Evolutionary conservation across 2,113 vertebrate genomes (phyloP).

Genomic region (Ctenomys sociabilis): DNA sequence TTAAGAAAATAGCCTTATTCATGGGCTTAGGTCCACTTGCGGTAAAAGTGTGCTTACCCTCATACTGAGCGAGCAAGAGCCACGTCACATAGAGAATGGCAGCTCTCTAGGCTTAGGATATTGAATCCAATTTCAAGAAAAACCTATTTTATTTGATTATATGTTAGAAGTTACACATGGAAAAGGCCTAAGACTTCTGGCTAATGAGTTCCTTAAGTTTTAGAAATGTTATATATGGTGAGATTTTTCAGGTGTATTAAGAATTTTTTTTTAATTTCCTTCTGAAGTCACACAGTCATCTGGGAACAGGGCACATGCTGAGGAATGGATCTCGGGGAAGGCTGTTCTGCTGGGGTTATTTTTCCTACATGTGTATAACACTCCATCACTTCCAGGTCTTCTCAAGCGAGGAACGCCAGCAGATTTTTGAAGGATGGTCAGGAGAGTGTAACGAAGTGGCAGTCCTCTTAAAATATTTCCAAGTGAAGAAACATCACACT

Average conservation of each 20-base stretch:
- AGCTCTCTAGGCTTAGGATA: background rate
- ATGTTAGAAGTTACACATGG: conserved; percentile 2
- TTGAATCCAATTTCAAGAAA: conserved; percentile 6
- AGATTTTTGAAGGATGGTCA: background rate
- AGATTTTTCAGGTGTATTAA: background rate
- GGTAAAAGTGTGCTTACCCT: background rate
- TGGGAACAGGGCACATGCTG: background rate
- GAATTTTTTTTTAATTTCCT: conserved; percentile 14
- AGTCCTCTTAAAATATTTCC: conserved; percentile 18
- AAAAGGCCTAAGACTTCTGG: conserved; percentile 16
- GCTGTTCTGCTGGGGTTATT: background rate
- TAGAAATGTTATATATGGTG: background rate
- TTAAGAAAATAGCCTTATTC: background rate
- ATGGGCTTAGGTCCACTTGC: background rate
- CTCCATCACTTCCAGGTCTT: background rate
- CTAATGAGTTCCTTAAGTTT: background rate
- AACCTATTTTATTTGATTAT: background rate
- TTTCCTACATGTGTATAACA: background rate
- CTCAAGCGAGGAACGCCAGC: background rate
- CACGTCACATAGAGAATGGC: background rate
- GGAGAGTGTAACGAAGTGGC: background rate
- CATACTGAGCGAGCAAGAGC: background rate
- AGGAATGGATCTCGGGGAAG: background rate
- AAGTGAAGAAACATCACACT: background rate
- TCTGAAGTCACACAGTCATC: background rate